Evolutionary conservation across 1,140 invertebrate species (phyloP), one percentile per base, ranked within the genome.

Genomic region (Drosophila tani): DNA sequence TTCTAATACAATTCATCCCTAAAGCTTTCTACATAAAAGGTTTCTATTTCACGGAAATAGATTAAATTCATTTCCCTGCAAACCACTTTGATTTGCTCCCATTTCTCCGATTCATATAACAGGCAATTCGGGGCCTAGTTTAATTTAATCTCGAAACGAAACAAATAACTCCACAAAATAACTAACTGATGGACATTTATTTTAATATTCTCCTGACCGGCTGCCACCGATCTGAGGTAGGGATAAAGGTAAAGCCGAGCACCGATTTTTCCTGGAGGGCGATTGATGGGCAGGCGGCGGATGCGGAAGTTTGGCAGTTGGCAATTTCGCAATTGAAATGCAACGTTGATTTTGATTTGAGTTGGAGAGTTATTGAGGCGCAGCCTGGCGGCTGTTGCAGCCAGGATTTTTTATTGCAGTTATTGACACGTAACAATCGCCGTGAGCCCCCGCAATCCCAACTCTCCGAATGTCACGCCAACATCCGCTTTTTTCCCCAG

Each of bases 351-450:
- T 78, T 79, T 87, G 85, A 88, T 88, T 88, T 88, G 85, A 79
- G 79, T 68, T 70, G 75, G 77, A 74, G 84, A 79, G 83, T 82
- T 79, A 87, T 87, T 88, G 81, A 74, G 84, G 83, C 81, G 80
- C 81, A 84, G 66, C 65, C 69, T 21, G 64, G 58, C 45, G 53
- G 75, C 62, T 68, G 79, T 75, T 75, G 69, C 67, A 68, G 57
- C 29, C 41, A 32, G 43, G 56, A 67, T 76, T 81, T 84, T 88
- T 90, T 82, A 82, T 82, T 85, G 79, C 85, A 88, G 85, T 88
- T 88, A 88, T 88, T 88, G 85, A 88, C 85, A 88, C 85, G 85
- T 90, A 90, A 84, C 84, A 88, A 88, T 88, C 84, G 85, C 78
- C 73, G 63, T 67, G 46, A 58, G 56, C 62, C 62, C 11, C 57